Base-by-base conservation (phyloP, 2,797 vertebrate species). In the Poecilia wingei region DNA sequence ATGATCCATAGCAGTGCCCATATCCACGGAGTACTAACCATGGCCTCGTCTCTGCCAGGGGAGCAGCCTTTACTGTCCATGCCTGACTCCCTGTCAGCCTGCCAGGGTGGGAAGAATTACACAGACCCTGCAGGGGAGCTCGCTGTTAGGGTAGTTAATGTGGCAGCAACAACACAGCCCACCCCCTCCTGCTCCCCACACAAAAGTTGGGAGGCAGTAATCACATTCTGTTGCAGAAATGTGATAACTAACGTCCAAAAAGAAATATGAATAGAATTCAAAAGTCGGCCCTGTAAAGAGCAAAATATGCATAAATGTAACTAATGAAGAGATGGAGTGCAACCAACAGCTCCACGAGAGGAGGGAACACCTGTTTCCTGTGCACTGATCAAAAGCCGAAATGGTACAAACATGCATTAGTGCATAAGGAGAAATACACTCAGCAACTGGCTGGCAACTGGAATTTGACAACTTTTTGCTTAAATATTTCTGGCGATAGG, bases 1-100 rank as follows among this genome's bases (percentile, higher is more conserved):
- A 95, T 95, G 94, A 96, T 94, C 93, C 93, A 82, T 93, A 85
- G 89, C 89, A 49, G 82, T 87, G 87, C 88, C 88, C 82, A 82
- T 89, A 86, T 88, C 86, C 90, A 83, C 86, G 87, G 88, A 91
- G 90, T 55, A 82, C 90, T 84, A 88, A 91, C 88, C 86, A 82
- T 89, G 90, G 88, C 82, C 90, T 74, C 3, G 80, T 84, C 82
- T 87, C 81, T 90, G 89, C 92, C 93, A 91, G 82, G 89, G 87
- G 86, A 89, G 84, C 80, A 86, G 80, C 89, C 88, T 88, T 86
- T 81, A 82, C 84, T 90, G 87, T 85, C 87, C 86, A 91, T 79
- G 87, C 76, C 86, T 84, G 86, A 87, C 80, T 83, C 77, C 66
- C 82, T 83, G 89, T 87, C 90, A 90, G 84, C 53, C 79, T 82